A percentile compares a stretch with the other conserved stretches of the same genome.
These are phyloP conservation scores for Trichonephila clavata DNA, from an alignment of 1,140 invertebrate species.

Conservation along the genomic window DNA sequence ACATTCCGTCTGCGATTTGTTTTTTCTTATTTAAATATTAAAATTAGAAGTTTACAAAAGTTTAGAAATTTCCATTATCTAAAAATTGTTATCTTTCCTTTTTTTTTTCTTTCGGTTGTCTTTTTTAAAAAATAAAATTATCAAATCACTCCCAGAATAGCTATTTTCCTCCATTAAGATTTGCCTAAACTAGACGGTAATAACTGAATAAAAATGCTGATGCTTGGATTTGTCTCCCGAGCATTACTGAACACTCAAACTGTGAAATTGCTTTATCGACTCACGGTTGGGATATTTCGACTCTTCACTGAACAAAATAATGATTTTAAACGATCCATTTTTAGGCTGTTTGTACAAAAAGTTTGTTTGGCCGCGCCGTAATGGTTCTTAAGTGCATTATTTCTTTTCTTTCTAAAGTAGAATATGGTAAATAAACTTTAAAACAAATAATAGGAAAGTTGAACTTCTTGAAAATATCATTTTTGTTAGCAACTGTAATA, in stretches of 20 bases:
- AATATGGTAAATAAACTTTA: too few relatives aligned
- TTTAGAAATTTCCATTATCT: too few relatives aligned
- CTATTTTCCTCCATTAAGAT: neutral
- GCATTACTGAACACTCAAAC: neutral
- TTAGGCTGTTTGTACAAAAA: neutral
- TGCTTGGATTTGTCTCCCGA: neutral
- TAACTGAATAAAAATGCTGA: neutral
- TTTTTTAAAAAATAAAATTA: too few relatives aligned
- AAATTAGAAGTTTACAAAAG: too few relatives aligned
- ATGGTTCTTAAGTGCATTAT: neutral
- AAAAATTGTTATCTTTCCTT: too few relatives aligned
- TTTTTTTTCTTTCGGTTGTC: too few relatives aligned
- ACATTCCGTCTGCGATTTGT: too few relatives aligned
- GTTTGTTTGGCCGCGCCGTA: neutral
- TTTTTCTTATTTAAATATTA: too few relatives aligned
- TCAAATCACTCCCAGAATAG: neutral
- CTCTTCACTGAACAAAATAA: neutral
- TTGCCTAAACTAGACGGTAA: neutral
- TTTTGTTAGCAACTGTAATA: too few relatives aligned
- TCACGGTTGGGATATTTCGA: neutral
- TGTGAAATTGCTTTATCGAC: neutral
- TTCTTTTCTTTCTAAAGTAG: neutral
- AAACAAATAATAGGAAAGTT: too few relatives aligned
- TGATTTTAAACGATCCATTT: constrained; percentile 15
- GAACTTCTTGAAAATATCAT: too few relatives aligned